Conservation (phyloP, 2,888 invertebrate genomes). For the Petrolisthes manimaculis region DNA sequence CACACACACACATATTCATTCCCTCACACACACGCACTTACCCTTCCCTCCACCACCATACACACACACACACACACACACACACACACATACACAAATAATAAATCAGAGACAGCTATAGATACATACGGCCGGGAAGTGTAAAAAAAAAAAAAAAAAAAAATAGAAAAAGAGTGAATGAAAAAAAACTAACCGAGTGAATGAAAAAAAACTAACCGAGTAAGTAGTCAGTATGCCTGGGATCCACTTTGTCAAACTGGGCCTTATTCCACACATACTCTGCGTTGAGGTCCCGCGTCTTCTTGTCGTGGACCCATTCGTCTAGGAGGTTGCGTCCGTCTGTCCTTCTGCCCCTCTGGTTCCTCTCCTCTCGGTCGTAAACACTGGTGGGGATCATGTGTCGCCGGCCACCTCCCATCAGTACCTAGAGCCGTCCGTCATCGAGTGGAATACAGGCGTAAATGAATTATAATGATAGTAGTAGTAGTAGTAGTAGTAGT, state of each 20-base stretch:
- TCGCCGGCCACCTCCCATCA: conserved; percentile 83
- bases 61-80: too few species aligned
- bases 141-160: too few species aligned
- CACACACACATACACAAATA: too few species aligned
- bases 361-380: conserved; percentile 78
- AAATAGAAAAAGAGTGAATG: too few species aligned
- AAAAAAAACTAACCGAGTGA: conserved; percentile 80
- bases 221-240: conserved; percentile 80
- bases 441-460: conserved; percentile 1
- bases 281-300: conserved; percentile 77
- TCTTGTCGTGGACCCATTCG: conserved; percentile 83
- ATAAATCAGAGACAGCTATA: too few species aligned
- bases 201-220: conserved; percentile 81
- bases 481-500: too few species aligned
- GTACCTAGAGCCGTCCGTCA: conserved; percentile 75
- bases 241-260: conserved; percentile 79
- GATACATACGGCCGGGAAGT: too few species aligned
- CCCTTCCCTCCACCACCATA: too few species aligned
- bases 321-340: conserved; percentile 85
- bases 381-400: conserved; percentile 82
- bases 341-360: conserved; percentile 79
- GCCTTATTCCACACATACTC: conserved; percentile 82
- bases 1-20: too few species aligned
- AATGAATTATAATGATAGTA: too few species aligned
- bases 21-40: too few species aligned